Evolutionary conservation across 2,888 invertebrate species (phyloP), one percentile per base, ranked within the genome.

Genomic region (Melanophora roralis): DNA sequence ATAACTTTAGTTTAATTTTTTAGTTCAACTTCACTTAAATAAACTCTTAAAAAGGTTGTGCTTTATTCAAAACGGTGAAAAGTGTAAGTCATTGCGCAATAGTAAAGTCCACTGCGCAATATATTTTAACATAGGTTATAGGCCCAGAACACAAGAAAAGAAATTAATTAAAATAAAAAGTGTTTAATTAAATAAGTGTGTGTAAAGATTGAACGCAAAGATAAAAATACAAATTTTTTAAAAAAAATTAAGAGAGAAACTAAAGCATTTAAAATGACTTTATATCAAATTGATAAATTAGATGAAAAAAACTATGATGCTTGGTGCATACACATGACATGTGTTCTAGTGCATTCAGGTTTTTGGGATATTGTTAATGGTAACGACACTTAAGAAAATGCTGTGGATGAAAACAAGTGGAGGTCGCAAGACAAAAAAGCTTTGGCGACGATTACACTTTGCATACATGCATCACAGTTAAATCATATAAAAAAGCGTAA

Each of bases 401-500:
- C 40, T 32, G 34, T 8, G 51, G 40, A 72, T n/a, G 6, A 1
- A 6, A 1, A 1, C 8, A 57, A 77, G 12, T 64, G 62, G 53
- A 38, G 4, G 2, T 6, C 27, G 1, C 51, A 45, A 12, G 49
- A 78, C 21, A 62, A 78, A 8, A 68, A 69, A 32, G 68, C 78
- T 0, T 21, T 68, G 19, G 74, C 79, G 3, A 79, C 60, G 19
- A 65, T 80, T n/a, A 64, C 57, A 11, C 16, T 81, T 7, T 45
- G 72, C 8, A 55, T 80, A 9, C 49, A 62, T 19, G 74, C 77
- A 19, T 49, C 68, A 4, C 77, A 81, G 21, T 19, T 77, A 1
- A 49, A 53, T n/a, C 62, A 81, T 16, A 75, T 82, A 4, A 75
- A 80, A 49, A 75, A 67, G 34, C 76, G 78, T 40, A 79, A 74